A percentile compares a stretch with the other conserved stretches of the same genome.
Evolutionary conservation across 2,113 vertebrate genomes (phyloP).

Genomic region (Calidris pygmaea): DNA sequence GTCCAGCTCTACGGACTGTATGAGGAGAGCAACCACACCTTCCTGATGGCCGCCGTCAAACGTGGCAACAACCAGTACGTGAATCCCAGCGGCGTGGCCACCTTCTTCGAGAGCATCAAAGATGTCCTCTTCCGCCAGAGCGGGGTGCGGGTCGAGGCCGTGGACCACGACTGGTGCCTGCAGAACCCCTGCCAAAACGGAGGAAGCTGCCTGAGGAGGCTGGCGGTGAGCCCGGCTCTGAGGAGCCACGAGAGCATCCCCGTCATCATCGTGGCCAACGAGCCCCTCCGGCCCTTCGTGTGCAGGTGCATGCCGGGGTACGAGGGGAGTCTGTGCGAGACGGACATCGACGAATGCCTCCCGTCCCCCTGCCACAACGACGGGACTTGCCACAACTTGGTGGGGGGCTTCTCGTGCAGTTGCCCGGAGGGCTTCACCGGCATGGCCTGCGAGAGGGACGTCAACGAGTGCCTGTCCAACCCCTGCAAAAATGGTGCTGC

Average conservation of each 20-base stretch:
- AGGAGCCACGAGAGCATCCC: slow-evolving; percentile 86
- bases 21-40: slow-evolving; percentile 88
- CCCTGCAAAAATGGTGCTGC: slow-evolving; percentile 91
- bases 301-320: slow-evolving; percentile 93
- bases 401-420: slow-evolving; percentile 94
- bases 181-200: slow-evolving; percentile 91
- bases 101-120: slow-evolving; percentile 97
- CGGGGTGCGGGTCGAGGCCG: slow-evolving; percentile 88
- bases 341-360: slow-evolving; percentile 89
- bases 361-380: slow-evolving; percentile 94
- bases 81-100: slow-evolving; percentile 89
- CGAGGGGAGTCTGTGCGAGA: slow-evolving; percentile 85
- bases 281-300: slow-evolving; percentile 85
- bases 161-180: slow-evolving; percentile 91
- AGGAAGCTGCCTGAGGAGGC: slow-evolving; percentile 86
- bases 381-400: slow-evolving; percentile 92
- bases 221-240: slow-evolving; percentile 80
- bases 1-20: slow-evolving; percentile 88
- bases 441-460: slow-evolving; percentile 92
- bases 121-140: slow-evolving; percentile 90
- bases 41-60: slow-evolving; percentile 89
- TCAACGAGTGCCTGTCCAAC: slow-evolving; percentile 93
- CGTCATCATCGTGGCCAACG: slow-evolving; percentile 87
- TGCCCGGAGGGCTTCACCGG: slow-evolving; percentile 92
- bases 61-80: slow-evolving; percentile 86